These are phyloP conservation scores for Sylvia atricapilla DNA, from an alignment of 2,113 vertebrate genomes.

Conservation along the genomic window DNA sequence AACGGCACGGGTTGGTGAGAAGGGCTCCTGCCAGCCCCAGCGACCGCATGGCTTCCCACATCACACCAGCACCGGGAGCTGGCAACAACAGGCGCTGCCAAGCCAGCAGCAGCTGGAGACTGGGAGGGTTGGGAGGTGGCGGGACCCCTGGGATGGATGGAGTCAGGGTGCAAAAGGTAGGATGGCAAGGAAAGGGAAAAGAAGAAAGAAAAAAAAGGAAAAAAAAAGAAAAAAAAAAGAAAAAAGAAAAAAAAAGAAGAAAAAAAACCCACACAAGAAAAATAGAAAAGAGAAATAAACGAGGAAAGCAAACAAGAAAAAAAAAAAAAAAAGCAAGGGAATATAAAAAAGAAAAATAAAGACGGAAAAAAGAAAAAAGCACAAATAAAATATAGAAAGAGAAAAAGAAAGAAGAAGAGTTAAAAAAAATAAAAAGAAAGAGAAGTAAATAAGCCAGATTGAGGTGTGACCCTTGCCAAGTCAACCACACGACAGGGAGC, in stretches of 20 bases:
- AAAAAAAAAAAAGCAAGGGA: background rate
- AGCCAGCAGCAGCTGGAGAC: background rate
- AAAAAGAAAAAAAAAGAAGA: rapidly evolving
- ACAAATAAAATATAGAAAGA: background rate
- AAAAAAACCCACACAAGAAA: no score
- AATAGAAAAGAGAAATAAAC: no score
- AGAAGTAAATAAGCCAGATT: background rate
- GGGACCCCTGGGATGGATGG: background rate
- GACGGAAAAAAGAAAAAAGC: no score
- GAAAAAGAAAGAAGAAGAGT: no score
- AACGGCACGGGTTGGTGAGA: background rate
- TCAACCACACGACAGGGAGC: background rate
- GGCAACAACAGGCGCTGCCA: background rate
- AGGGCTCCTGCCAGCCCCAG: background rate
- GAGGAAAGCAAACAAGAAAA: background rate
- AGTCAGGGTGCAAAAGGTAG: background rate
- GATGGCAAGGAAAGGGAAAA: no score
- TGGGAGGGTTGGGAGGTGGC: background rate
- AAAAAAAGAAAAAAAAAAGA: rapidly evolving
- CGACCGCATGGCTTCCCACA: background rate
- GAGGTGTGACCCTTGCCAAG: constrained; percentile 9
- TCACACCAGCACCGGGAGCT: background rate
- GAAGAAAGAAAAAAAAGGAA: rapidly evolving
- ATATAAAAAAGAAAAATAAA: rapidly evolving
- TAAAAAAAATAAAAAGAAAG: background rate